Percentiles rank a stretch among this genome's conserved stretches.
phyloP scores from a whole-genome alignment of 1,140 invertebrate genomes.

The Dendroctonus valens region DNA sequence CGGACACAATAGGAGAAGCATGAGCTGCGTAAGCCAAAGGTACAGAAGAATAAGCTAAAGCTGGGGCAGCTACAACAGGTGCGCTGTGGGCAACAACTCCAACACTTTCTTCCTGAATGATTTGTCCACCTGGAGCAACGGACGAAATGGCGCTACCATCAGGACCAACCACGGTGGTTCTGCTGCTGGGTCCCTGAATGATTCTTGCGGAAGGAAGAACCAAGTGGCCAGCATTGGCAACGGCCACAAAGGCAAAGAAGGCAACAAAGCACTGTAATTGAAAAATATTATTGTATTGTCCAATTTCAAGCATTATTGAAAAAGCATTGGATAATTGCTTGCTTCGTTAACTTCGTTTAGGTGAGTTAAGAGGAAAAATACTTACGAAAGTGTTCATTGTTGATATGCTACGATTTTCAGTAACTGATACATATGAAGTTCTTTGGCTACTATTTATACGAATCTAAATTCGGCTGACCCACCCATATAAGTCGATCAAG shows the following conservation, averaged over 20 bases:
- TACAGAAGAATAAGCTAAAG: neutral
- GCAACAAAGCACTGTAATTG: neutral
- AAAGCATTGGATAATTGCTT: too few relatives aligned
- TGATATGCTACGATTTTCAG: too few relatives aligned
- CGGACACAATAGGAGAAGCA: neutral
- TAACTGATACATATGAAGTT: too few relatives aligned
- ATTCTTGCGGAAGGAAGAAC: constrained; percentile 32
- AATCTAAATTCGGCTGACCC: too few relatives aligned
- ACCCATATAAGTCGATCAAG: too few relatives aligned
- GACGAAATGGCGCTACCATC: constrained; percentile 39
- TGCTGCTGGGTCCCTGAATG: constrained; percentile 39
- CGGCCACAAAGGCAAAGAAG: constrained; percentile 11
- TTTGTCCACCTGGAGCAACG: constrained; percentile 36
- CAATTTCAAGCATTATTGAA: too few relatives aligned
- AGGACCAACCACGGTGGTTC: constrained; percentile 36
- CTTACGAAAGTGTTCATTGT: too few relatives aligned
- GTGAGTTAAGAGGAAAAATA: too few relatives aligned
- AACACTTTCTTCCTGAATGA: constrained; percentile 31
- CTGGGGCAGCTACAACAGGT: constrained; percentile 17
- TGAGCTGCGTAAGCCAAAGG: neutral
- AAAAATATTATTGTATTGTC: too few relatives aligned
- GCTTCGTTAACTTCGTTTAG: too few relatives aligned
- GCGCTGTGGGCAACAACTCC: constrained; percentile 23
- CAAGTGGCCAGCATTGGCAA: constrained; percentile 29
- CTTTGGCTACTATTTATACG: too few relatives aligned